Conservation (phyloP, 1,140 invertebrate genomes). For the Amyelois transitella region DNA sequence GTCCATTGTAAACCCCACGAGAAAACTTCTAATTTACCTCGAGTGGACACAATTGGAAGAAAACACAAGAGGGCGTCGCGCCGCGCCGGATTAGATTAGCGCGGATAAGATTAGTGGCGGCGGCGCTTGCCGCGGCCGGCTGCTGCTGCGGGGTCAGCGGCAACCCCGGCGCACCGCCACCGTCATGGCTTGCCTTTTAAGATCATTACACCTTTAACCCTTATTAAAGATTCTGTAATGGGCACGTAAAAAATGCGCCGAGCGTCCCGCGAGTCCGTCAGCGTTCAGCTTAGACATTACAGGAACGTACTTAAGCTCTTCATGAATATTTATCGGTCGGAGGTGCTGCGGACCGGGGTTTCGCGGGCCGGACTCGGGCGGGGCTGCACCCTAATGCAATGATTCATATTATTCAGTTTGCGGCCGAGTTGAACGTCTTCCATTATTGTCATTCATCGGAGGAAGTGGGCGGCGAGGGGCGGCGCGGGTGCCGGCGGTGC, state of each 20-base stretch:
- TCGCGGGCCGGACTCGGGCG: conserved; percentile 54
- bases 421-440: conserved; percentile 73
- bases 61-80: conserved; percentile 69
- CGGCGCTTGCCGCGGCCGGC: conserved; percentile 26
- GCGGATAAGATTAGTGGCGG: conserved; percentile 64
- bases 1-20: conserved; percentile 45
- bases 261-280: conserved; percentile 15
- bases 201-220: conserved; percentile 13
- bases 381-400: conserved; percentile 73
- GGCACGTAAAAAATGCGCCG: conserved; percentile 12
- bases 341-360: conserved; percentile 34
- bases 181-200: neutral
- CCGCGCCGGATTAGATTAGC: conserved; percentile 66
- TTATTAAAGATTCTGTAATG: conserved; percentile 10
- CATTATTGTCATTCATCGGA: conserved; percentile 74
- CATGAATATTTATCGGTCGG: conserved; percentile 48
- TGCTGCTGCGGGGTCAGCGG: conserved; percentile 32
- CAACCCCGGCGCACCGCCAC: conserved; percentile 1
- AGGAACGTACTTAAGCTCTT: conserved; percentile 29
- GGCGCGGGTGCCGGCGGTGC: conserved; percentile 52
- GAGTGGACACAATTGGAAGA: conserved; percentile 70
- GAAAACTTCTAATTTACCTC: conserved; percentile 68
- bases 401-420: conserved; percentile 74
- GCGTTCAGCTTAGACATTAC: conserved; percentile 14
- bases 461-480: conserved; percentile 69